These are phyloP conservation scores for Merluccius polli DNA, from an alignment of 2,797 vertebrate species.

Conservation along the genomic window DNA sequence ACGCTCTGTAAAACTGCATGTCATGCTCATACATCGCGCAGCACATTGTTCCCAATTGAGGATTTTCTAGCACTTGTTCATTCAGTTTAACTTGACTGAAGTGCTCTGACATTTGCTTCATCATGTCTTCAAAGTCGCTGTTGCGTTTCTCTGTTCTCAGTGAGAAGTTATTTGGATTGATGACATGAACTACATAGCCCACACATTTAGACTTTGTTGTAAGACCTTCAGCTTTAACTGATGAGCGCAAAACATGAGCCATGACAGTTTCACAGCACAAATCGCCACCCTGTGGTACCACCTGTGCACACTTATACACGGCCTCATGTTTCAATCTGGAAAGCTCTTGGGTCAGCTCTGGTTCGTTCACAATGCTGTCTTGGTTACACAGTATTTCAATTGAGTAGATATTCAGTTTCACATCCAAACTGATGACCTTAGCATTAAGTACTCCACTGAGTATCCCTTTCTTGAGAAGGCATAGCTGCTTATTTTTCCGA, in stretches of 20 bases:
- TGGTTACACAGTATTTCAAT: constrained; percentile 64
- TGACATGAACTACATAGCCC: constrained; percentile 74
- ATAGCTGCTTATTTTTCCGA: constrained; percentile 68
- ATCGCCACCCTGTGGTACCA: constrained; percentile 5
- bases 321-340: constrained; percentile 14
- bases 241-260: constrained; percentile 28
- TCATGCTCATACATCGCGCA: constrained; percentile 85
- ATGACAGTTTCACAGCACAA: constrained; percentile 39
- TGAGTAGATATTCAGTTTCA: constrained; percentile 70
- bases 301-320: constrained; percentile 3
- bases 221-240: constrained; percentile 64
- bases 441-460: constrained; percentile 71
- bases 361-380: constrained; percentile 17
- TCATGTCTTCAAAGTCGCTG: constrained; percentile 78
- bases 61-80: constrained; percentile 76
- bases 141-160: constrained; percentile 74
- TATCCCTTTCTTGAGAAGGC: constrained; percentile 74
- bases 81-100: constrained; percentile 70
- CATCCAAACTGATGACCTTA: constrained; percentile 65
- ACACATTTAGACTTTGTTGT: constrained; percentile 61
- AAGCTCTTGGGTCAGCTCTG: constrained; percentile 13
- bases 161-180: constrained; percentile 87
- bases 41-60: constrained; percentile 78
- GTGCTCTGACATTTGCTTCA: constrained; percentile 65
- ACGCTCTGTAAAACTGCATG: constrained; percentile 80